Conservation (phyloP, 2,797 vertebrate genomes). For the Alauda arvensis region DNA sequence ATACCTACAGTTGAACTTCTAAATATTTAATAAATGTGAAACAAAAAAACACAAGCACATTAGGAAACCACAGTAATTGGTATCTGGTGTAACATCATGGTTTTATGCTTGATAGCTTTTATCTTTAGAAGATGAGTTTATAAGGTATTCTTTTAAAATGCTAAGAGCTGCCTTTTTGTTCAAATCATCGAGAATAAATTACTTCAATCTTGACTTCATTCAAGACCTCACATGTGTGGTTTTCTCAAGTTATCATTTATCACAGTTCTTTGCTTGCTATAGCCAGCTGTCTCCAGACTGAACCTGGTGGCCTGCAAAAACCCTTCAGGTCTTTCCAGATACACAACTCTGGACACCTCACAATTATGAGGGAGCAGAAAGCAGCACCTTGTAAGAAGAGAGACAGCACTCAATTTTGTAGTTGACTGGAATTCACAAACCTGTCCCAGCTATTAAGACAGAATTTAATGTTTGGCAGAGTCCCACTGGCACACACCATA, state of each 20-base stretch:
- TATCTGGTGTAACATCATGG: constrained; percentile 9
- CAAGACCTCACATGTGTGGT: constrained; percentile 3
- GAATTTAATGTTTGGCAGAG: not conserved
- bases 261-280: constrained; percentile 23
- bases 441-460: not conserved
- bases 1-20: constrained; percentile 55
- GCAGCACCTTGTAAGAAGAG: not conserved
- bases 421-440: not conserved
- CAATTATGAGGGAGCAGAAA: not conserved
- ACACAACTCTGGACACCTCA: not conserved
- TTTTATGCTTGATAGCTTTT: constrained; percentile 62
- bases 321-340: not conserved
- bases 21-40: constrained; percentile 70
- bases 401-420: not conserved
- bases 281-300: constrained; percentile 33
- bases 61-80: constrained; percentile 46
- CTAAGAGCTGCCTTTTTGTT: constrained; percentile 51
- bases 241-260: constrained; percentile 46
- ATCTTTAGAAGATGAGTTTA: constrained; percentile 61
- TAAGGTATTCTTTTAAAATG: constrained; percentile 64
- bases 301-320: constrained; percentile 14
- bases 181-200: constrained; percentile 68
- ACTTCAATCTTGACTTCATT: constrained; percentile 70
- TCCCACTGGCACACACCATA: fast-evolving
- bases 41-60: constrained; percentile 60